Base-by-base conservation (phyloP, 2,888 invertebrate genomes). In the Eupeodes latifasciatus region DNA sequence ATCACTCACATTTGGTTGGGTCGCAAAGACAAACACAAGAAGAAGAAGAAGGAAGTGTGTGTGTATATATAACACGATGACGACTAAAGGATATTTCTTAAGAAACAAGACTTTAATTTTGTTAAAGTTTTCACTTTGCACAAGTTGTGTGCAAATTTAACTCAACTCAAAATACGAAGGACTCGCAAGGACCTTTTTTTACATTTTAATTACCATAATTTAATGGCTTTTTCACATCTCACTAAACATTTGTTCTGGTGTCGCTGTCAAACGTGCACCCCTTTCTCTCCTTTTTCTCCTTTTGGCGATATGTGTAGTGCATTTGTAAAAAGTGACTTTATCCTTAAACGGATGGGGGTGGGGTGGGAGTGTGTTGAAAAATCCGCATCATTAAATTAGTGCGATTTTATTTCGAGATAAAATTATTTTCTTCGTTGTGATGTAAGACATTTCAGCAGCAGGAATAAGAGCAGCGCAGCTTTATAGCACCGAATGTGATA, bases 141-240 rank as follows among this genome's bases (percentile, higher is more conserved):
- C 66, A 85, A 55, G 36, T 34, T 55, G 27, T 11, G 61, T 62
- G 47, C 34, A 2, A 51, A 47, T 36, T 64, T 67, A 11, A 14
- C 14, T 62, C 27, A 51, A 9, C 61, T 36, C 6, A 44, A 40
- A 47, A 74, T 55, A 75, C 66, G 34, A 79, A 59, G 62, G 40
- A 64, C 72, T 53, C 59, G 34, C n/a, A 64, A 71, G 62, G 69
- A 79, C 59, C 75, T 82, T 75, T 59, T 62, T 51, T 82, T 59
- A 57, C 86, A 86, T 82, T 66, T 86, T 86, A 86, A 86, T 86
- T 86, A 83, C 57, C 82, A 83, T 86, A 86, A 86, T 86, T 82
- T 75, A 79, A 86, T 78, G 78, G 67, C 78, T 86, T 83, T 57
- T 81, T 82, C 49, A 55, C 81, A 72, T 78, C 67, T 27, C 59